Conservation (phyloP, 2,113 vertebrate genomes). For the Mirza zaza region DNA sequence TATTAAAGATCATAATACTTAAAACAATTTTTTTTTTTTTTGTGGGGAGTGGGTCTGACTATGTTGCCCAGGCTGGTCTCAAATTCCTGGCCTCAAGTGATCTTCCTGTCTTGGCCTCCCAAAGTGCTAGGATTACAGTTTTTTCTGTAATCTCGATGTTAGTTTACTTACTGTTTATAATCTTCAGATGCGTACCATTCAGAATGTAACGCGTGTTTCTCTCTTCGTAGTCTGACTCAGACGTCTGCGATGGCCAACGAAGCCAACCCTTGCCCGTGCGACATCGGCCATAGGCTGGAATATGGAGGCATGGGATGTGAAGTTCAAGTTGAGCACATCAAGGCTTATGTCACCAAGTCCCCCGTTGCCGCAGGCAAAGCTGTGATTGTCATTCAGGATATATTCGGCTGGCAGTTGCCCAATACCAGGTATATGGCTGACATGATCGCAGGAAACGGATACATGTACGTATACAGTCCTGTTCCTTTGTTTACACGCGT, state of each 20-base stretch:
- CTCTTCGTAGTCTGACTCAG: not conserved
- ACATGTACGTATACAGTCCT: slow-evolving; percentile 83
- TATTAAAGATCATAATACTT: not conserved
- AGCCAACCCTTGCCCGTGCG: slow-evolving; percentile 89
- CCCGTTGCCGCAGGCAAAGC: slow-evolving; percentile 86
- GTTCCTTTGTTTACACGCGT: not conserved
- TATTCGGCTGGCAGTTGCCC: slow-evolving; percentile 92
- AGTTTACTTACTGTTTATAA: not conserved
- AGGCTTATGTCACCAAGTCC: slow-evolving; percentile 89
- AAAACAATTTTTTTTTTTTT: not conserved
- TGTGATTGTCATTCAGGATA: slow-evolving; percentile 93
- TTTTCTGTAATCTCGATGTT: not conserved
- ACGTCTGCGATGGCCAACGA: slow-evolving; percentile 91
- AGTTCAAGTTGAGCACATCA: slow-evolving; percentile 90
- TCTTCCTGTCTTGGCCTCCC: too few relatives aligned
- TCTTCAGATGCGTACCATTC: not conserved
- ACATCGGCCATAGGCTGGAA: slow-evolving; percentile 88
- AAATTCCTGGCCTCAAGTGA: too few relatives aligned
- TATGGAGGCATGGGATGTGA: slow-evolving; percentile 90
- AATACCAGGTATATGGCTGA: slow-evolving; percentile 95
- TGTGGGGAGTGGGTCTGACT: too few relatives aligned
- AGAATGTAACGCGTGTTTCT: not conserved
- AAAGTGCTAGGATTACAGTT: not conserved
- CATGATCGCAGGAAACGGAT: slow-evolving; percentile 92
- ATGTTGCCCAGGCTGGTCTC: too few relatives aligned